Evolutionary conservation across 2,113 vertebrate species (phyloP).

Genomic region (Pachycephala philippinensis): DNA sequence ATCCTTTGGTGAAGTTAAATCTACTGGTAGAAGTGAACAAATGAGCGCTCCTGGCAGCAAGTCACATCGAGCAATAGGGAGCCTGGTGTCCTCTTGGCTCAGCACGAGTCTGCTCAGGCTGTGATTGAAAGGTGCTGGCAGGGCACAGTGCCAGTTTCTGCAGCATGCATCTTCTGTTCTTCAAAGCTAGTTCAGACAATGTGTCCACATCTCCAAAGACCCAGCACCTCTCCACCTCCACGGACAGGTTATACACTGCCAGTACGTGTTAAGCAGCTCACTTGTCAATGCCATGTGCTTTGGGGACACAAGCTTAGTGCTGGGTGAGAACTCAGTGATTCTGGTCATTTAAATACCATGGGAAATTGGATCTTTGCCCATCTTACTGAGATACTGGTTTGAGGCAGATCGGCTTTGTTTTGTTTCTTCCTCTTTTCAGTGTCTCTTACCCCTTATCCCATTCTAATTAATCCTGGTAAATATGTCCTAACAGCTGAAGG

Average conservation of each 20-base stretch:
- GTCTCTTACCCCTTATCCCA: not conserved
- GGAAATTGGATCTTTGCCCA: not conserved
- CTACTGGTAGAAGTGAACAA: not conserved
- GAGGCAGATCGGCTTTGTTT: not conserved
- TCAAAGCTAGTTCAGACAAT: not conserved
- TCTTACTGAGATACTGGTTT: not conserved
- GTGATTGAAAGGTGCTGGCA: not conserved
- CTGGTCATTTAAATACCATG: not conserved
- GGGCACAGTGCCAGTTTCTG: not conserved
- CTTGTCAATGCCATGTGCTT: not conserved
- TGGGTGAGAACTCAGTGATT: not conserved
- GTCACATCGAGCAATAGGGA: not conserved
- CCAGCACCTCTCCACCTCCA: rapidly evolving
- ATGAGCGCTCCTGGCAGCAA: not conserved
- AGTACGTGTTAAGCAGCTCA: not conserved
- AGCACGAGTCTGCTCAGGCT: not conserved
- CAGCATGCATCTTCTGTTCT: not conserved
- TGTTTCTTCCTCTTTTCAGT: not conserved
- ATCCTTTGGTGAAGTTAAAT: not conserved
- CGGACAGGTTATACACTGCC: not conserved
- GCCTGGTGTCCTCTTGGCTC: not conserved
- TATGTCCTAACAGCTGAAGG: not conserved
- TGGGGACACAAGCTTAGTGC: not conserved
- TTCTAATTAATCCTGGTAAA: not conserved
- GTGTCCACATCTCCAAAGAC: not conserved